Evolutionary conservation across 1,140 invertebrate genomes (phyloP).

Genomic region (Diachasma alloeum): DNA sequence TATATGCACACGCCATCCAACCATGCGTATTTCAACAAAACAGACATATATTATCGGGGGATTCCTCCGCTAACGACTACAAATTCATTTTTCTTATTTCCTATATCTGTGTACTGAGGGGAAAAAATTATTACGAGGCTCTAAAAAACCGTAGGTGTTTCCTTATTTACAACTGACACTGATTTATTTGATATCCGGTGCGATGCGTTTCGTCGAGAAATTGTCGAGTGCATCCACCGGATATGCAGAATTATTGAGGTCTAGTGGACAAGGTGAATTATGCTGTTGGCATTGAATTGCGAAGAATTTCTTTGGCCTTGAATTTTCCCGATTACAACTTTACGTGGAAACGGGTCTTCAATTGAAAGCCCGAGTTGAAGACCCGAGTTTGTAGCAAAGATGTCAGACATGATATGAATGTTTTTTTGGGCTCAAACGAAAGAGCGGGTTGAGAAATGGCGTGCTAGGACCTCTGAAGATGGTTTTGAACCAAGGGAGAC

Average conservation of each 20-base stretch:
- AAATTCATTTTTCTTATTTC: neutral
- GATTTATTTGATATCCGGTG: conserved; percentile 28
- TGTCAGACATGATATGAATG: too few relatives aligned
- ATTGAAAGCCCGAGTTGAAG: too few relatives aligned
- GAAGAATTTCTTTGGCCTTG: too few relatives aligned
- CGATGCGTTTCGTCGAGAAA: neutral
- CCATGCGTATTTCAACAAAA: conserved; percentile 1
- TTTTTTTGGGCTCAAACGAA: too few relatives aligned
- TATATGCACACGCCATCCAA: neutral
- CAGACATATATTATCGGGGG: neutral
- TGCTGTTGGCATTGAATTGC: neutral
- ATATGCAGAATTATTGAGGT: neutral
- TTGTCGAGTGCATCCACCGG: neutral
- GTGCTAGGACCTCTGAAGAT: too few relatives aligned
- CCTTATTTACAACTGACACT: conserved; percentile 31
- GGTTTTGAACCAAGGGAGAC: too few relatives aligned
- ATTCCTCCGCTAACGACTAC: neutral
- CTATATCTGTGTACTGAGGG: neutral
- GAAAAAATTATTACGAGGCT: neutral
- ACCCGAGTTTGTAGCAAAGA: too few relatives aligned
- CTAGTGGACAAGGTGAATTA: neutral
- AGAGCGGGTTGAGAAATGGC: too few relatives aligned
- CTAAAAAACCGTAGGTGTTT: conserved; percentile 27
- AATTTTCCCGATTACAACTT: too few relatives aligned
- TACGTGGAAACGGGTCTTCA: too few relatives aligned